Evolutionary conservation across 1,140 invertebrate species (phyloP), one percentile per base, ranked within the genome.

Genomic region (Drosophila pectinifera): DNA sequence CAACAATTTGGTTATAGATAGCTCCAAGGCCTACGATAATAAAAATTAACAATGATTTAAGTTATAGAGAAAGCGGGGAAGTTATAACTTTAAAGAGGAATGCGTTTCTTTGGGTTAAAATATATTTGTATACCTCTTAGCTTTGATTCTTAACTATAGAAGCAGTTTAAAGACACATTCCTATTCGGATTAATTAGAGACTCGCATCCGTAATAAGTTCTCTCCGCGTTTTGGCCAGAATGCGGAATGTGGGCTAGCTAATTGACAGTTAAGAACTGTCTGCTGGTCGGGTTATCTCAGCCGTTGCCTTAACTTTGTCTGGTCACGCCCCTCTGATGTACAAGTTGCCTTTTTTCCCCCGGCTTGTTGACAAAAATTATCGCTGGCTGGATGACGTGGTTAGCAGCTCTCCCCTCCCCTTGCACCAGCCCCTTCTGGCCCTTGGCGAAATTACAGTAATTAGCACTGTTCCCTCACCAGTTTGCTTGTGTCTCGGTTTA

Each of bases 1-100:
- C 31, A 93, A 93, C 65, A 85, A 93, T 68, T 69, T 85, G 65
- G 88, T 93, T 7, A 90, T 93, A 1, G 79, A 78, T 11, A 45
- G 76, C n/a, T 75, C 65, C 31, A 48, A 34, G 31, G 34, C 24
- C n/a, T 77, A 73, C 49, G 82, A 86, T 51, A 59, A 61, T 24
- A 28, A 16, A 54, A 14, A 28, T 20, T 11, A 28, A 45, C 13
- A 11, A 31, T 3, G 13, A 13, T 22, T 22, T 49, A 11, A 11
- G 1, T 31, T 11, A 20, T 5, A 8, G 16, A 16, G 5, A 31
- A 13, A 18, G 3, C 3, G 10, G 8, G 5, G 1, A 16, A 48
- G 16, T 16, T 16, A 0, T 0, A 18, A 13, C 6, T 0, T 31
- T 49, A 4, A 13, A 48, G 4, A 5, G 5, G 1, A 7, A 8